Evolutionary conservation across 2,888 invertebrate genomes (phyloP).

Genomic region (Cataglyphis rosenhaueri): DNA sequence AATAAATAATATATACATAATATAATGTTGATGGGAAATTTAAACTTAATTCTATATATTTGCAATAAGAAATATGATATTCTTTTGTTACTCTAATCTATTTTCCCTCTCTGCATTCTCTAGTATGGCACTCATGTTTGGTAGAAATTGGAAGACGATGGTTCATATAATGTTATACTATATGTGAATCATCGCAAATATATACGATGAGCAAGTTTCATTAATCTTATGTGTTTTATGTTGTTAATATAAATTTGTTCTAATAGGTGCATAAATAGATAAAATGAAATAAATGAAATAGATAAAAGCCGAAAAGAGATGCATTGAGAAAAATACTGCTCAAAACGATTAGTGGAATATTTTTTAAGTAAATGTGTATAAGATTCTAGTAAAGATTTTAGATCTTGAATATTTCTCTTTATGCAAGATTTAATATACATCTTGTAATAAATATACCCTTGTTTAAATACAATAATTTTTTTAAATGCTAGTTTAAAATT

Average conservation of each 20-base stretch:
- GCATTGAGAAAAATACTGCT: constrained; percentile 52
- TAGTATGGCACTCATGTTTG: constrained; percentile 70
- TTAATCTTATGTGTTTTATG: neutral
- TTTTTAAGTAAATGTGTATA: neutral
- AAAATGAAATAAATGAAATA: constrained; percentile 38
- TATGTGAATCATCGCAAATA: constrained; percentile 49
- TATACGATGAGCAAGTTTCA: constrained; percentile 53
- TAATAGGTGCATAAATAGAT: constrained; percentile 59
- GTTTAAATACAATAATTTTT: neutral
- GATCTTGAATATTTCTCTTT: neutral
- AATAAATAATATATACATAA: constrained; percentile 29
- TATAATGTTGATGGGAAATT: constrained; percentile 40
- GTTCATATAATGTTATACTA: constrained; percentile 42
- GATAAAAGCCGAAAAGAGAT: constrained; percentile 31
- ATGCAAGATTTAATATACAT: neutral
- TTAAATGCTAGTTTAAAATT: neutral
- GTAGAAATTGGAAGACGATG: constrained; percentile 72
- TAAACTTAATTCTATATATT: constrained; percentile 44
- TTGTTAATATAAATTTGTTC: constrained; percentile 50
- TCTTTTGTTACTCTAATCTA: constrained; percentile 25
- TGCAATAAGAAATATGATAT: constrained; percentile 47
- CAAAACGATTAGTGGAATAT: constrained; percentile 6
- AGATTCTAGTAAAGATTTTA: neutral
- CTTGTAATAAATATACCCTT: neutral
- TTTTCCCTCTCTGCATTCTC: constrained; percentile 5